Conservation (phyloP, 2,888 invertebrate species). For the Leptopilina drosophilae region DNA sequence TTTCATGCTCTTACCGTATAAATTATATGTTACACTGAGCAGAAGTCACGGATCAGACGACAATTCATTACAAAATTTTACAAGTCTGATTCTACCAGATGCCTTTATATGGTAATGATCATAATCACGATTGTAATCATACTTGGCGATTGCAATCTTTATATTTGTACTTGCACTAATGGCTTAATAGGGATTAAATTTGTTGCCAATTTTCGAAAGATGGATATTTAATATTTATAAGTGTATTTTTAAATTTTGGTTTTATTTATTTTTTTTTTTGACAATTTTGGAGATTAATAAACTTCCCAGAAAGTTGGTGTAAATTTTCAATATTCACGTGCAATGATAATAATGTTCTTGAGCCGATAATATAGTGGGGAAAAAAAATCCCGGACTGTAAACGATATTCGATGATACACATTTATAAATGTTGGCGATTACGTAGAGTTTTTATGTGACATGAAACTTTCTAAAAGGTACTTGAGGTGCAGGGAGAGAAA, state of each 20-base stretch:
- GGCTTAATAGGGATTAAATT: slow-evolving; percentile 32
- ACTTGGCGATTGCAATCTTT: slow-evolving; percentile 28
- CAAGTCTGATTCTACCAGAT: slow-evolving; percentile 32
- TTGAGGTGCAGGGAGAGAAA: slow-evolving; percentile 23
- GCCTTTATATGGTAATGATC: slow-evolving; percentile 37
- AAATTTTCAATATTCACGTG: not conserved
- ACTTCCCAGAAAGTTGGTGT: not conserved
- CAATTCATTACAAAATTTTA: slow-evolving; percentile 39
- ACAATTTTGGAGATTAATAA: not conserved
- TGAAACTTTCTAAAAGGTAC: slow-evolving; percentile 35
- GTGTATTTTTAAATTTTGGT: not conserved
- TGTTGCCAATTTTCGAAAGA: not conserved
- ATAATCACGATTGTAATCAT: slow-evolving; percentile 23
- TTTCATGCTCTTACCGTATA: slow-evolving; percentile 40
- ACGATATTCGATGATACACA: slow-evolving; percentile 34
- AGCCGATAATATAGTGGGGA: slow-evolving; percentile 19
- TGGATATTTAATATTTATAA: too few relatives aligned
- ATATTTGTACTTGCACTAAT: slow-evolving; percentile 34
- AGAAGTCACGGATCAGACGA: slow-evolving; percentile 41
- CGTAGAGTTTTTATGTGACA: slow-evolving; percentile 29
- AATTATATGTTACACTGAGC: slow-evolving; percentile 40
- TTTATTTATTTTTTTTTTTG: not conserved
- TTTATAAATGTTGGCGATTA: slow-evolving; percentile 35
- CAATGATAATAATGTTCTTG: slow-evolving; percentile 7
- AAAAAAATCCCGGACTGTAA: slow-evolving; percentile 6